These are phyloP conservation scores for Crambe crambe DNA, from an alignment of 37 sponge, comb jelly and placozoan genomes.

Conservation along the genomic window DNA sequence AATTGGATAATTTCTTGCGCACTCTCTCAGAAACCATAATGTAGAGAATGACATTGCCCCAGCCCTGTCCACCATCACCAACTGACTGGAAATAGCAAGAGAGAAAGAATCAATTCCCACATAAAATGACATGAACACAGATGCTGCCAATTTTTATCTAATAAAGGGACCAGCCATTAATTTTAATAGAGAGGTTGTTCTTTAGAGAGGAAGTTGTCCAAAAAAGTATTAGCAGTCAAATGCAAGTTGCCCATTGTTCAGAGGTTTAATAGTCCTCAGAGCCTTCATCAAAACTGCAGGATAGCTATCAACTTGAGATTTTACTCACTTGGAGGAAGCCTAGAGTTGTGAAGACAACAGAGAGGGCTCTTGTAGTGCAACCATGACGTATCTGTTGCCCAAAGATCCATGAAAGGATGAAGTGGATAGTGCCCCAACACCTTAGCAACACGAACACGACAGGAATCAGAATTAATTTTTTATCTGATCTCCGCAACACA, in stretches of 20 bases:
- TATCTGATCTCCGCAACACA: constrained; percentile 29
- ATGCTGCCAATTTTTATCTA: too few relatives aligned
- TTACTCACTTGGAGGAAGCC: constrained; percentile 26
- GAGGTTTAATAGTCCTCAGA: too few relatives aligned
- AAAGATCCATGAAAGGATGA: constrained; percentile 16
- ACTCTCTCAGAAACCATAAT: constrained; percentile 33
- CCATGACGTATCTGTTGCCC: neutral
- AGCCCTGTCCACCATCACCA: constrained; percentile 55
- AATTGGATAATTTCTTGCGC: constrained; percentile 6
- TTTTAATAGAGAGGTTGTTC: neutral
- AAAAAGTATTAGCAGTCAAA: too few relatives aligned
- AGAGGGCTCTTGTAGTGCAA: neutral
- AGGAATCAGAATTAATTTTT: constrained; percentile 49
- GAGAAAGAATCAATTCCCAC: neutral
- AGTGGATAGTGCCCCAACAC: constrained; percentile 66
- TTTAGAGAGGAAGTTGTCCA: too few relatives aligned
- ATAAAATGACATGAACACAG: neutral
- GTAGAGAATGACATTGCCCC: constrained; percentile 58
- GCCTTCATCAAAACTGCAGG: neutral
- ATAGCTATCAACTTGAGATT: neutral
- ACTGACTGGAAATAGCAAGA: constrained; percentile 14
- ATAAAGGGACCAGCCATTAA: neutral
- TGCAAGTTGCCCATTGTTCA: too few relatives aligned
- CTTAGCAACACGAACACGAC: constrained; percentile 58
- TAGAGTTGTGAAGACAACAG: neutral